A percentile compares a stretch with the other conserved stretches of the same genome.
Conservation (phyloP, 2,113 vertebrate genomes). For the Miniopterus natalensis region DNA sequence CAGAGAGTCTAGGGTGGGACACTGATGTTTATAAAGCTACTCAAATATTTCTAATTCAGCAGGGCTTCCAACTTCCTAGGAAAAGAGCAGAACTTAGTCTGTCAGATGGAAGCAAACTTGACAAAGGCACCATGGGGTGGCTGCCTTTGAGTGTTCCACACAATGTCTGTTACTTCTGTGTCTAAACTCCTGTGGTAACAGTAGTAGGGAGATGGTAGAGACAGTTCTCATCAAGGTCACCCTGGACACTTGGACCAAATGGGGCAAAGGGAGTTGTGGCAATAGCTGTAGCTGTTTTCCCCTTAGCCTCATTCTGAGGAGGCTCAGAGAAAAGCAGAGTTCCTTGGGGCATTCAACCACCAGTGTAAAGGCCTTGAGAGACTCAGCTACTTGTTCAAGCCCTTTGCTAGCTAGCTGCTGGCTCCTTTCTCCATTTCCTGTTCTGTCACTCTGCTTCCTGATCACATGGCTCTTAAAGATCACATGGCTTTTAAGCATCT, state of each 20-base stretch:
- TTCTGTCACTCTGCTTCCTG: neutral
- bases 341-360: neutral
- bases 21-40: neutral
- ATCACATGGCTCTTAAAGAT: neutral
- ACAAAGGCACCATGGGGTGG: neutral
- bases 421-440: neutral
- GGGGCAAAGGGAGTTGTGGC: neutral
- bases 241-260: neutral
- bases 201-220: neutral
- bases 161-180: neutral
- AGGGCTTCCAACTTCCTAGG: neutral
- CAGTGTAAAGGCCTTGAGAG: neutral
- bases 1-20: neutral
- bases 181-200: neutral
- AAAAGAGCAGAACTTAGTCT: conserved; percentile 12
- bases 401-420: conserved; percentile 8
- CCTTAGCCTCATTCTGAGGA: neutral
- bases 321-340: neutral
- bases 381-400: neutral
- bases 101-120: neutral
- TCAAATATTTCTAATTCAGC: neutral
- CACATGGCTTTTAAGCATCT: neutral
- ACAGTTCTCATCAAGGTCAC: neutral
- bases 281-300: neutral
- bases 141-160: neutral